These are phyloP conservation scores for Crotalus viridis DNA, from an alignment of 2,113 vertebrate species.

Conservation along the genomic window DNA sequence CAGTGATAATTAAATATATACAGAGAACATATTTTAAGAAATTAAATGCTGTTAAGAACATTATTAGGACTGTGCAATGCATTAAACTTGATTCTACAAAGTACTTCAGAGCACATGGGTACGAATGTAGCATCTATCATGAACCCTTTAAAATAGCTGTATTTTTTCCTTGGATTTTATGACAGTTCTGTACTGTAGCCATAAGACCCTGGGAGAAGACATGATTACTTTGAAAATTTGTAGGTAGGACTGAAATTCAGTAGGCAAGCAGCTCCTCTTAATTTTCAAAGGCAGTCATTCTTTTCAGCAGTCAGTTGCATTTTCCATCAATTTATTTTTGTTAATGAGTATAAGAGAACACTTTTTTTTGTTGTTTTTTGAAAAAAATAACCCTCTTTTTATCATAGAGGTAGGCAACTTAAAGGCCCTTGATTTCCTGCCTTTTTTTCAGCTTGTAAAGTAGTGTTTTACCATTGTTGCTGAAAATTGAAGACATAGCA, in stretches of 20 bases:
- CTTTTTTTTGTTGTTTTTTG: too few relatives aligned
- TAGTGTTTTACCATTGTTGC: too few relatives aligned
- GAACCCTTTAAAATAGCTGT: neutral
- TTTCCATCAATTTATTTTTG: too few relatives aligned
- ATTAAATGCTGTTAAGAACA: neutral
- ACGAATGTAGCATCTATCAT: neutral
- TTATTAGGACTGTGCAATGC: neutral
- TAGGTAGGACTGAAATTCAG: neutral
- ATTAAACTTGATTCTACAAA: neutral
- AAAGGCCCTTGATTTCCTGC: too few relatives aligned
- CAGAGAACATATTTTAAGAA: neutral
- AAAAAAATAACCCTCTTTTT: too few relatives aligned
- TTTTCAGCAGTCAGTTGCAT: too few relatives aligned
- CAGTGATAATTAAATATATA: neutral
- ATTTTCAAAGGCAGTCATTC: too few relatives aligned
- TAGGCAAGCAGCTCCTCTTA: too few relatives aligned
- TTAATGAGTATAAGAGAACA: too few relatives aligned
- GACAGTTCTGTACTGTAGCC: neutral
- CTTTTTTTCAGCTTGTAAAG: too few relatives aligned
- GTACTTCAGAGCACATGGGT: neutral
- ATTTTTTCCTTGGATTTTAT: neutral
- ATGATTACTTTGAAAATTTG: neutral
- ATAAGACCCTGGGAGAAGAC: neutral
- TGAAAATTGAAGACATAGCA: too few relatives aligned
- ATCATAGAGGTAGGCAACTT: too few relatives aligned